Percentiles rank a stretch among this genome's conserved stretches.
Evolutionary conservation across 2,888 invertebrate genomes (phyloP).

Genomic region (Athalia circularis): DNA sequence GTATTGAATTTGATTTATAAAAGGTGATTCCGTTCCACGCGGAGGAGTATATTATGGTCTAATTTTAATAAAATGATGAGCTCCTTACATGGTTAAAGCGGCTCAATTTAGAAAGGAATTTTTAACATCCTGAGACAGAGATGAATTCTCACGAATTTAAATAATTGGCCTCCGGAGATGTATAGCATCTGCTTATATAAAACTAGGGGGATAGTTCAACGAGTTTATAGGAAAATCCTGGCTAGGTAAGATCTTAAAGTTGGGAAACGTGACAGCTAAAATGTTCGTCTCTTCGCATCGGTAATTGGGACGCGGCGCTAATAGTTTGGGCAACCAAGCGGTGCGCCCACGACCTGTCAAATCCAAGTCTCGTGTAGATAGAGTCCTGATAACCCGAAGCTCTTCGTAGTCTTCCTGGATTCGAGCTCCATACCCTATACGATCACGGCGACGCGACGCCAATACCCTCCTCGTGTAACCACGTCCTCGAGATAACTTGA

Average conservation of each 20-base stretch:
- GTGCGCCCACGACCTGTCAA: conserved; percentile 40
- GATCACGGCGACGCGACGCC: conserved; percentile 10
- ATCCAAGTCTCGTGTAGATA: conserved; percentile 38
- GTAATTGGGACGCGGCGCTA: conserved; percentile 42
- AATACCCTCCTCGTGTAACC: neutral
- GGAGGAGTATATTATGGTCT: neutral
- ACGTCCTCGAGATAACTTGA: conserved; percentile 16
- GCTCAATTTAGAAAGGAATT: conserved; percentile 6
- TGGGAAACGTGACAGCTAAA: conserved; percentile 16
- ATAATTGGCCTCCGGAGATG: conserved; percentile 16
- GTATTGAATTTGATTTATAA: too few relatives aligned
- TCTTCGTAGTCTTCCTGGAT: conserved; percentile 12
- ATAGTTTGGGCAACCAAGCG: conserved; percentile 24
- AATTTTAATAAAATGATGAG: neutral
- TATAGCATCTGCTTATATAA: neutral
- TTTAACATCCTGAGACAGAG: conserved; percentile 16
- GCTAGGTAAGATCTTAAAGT: conserved; percentile 31
- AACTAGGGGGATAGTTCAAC: neutral
- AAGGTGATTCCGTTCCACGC: too few relatives aligned
- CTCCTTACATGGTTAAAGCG: neutral
- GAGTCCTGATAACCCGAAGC: conserved; percentile 29
- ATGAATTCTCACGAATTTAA: conserved; percentile 23
- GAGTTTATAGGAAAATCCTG: conserved; percentile 2
- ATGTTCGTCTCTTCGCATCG: conserved; percentile 27
- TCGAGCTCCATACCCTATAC: neutral